Evolutionary conservation across 2,113 vertebrate genomes (phyloP).

Genomic region (Notarius quadriscutis): DNA sequence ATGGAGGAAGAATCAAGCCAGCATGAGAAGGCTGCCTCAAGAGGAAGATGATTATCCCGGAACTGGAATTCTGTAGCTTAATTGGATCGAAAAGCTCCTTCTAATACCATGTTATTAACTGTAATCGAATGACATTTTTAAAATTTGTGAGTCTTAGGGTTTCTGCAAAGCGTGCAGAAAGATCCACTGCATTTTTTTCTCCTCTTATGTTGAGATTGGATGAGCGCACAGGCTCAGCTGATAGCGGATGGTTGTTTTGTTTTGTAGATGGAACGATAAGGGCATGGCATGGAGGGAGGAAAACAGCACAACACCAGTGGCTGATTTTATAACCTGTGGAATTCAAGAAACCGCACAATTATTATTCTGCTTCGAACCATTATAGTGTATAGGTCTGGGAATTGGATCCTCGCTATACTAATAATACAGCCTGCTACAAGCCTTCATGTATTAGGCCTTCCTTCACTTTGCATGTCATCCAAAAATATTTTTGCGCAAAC

Average conservation of each 20-base stretch:
- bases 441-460: conserved; percentile 2
- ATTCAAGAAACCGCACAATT: not conserved
- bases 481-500: not conserved
- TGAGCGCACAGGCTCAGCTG: not conserved
- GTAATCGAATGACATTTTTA: not conserved
- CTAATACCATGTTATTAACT: not conserved
- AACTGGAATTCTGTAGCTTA: not conserved
- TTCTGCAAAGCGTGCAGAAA: not conserved
- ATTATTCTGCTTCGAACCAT: not conserved
- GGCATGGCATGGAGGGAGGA: conserved; percentile 12
- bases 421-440: not conserved
- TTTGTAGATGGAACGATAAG: conserved; percentile 27
- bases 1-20: conserved; percentile 33
- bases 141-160: not conserved
- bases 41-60: conserved; percentile 20
- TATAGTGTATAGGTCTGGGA: not conserved
- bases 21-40: conserved; percentile 36
- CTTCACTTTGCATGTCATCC: not conserved
- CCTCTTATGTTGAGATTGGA: conserved; percentile 25
- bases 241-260: conserved; percentile 22
- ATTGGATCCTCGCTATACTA: not conserved
- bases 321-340: conserved; percentile 12
- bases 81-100: not conserved
- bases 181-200: not conserved
- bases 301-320: not conserved